Conservation (phyloP, 2,797 vertebrate species). For the Diceros bicornis region DNA sequence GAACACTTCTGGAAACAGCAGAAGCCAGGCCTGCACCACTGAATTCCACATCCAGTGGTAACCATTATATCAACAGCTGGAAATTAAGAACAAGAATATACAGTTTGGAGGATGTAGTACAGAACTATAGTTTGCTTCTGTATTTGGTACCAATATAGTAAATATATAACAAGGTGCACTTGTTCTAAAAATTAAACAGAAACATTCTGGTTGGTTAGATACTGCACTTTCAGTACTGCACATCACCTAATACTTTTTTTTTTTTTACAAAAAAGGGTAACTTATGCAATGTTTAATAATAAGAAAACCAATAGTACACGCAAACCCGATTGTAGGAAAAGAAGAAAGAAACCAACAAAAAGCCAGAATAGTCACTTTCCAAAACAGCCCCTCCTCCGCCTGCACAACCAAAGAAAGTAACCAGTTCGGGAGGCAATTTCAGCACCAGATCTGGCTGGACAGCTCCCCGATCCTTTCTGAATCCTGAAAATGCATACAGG, state of each 20-base stretch:
- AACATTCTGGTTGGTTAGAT: conserved; percentile 81
- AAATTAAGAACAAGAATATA: conserved; percentile 85
- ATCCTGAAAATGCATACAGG: conserved; percentile 31
- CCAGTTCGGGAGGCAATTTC: conserved; percentile 72
- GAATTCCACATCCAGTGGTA: conserved; percentile 83
- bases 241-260: conserved; percentile 76
- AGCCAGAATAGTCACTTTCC: conserved; percentile 73
- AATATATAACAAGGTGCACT: conserved; percentile 84
- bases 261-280: conserved; percentile 74
- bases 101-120: conserved; percentile 84
- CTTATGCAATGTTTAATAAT: conserved; percentile 76
- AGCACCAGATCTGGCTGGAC: conserved; percentile 82
- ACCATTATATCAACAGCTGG: conserved; percentile 81
- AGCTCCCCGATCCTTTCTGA: conserved; percentile 63
- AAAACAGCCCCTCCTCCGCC: conserved; percentile 71
- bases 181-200: conserved; percentile 80
- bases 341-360: conserved; percentile 72
- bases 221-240: conserved; percentile 85
- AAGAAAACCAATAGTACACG: conserved; percentile 80
- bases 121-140: conserved; percentile 86
- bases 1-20: conserved; percentile 87
- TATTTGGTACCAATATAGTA: conserved; percentile 85
- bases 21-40: conserved; percentile 86
- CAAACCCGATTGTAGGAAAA: conserved; percentile 68
- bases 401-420: conserved; percentile 65